These are phyloP conservation scores for Notolepis coatsorum DNA, from an alignment of 2,797 vertebrate genomes.

Conservation along the genomic window DNA sequence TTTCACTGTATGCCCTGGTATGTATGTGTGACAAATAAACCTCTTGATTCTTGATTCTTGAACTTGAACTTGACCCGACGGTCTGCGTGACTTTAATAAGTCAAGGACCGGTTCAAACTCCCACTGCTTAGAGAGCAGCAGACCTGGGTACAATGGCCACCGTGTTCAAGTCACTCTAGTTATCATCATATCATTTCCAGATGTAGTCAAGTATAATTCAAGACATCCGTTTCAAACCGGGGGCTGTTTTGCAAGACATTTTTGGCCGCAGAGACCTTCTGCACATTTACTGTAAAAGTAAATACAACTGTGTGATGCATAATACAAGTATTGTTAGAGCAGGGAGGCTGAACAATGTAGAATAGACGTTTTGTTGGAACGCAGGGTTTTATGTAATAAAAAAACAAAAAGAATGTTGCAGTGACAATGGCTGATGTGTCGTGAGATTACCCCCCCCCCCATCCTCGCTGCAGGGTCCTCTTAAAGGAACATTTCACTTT, in stretches of 20 bases:
- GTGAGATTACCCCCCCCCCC: not conserved
- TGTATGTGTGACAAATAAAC: no score
- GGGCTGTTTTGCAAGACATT: slow-evolving; percentile 10
- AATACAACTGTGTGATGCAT: not conserved
- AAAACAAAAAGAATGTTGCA: not conserved
- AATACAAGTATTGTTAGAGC: not conserved
- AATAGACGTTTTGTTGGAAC: not conserved
- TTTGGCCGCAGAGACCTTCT: slow-evolving; percentile 12
- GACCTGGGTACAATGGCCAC: slow-evolving; percentile 57
- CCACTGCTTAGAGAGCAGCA: slow-evolving; percentile 37
- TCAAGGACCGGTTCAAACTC: slow-evolving; percentile 22
- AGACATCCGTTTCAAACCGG: slow-evolving; percentile 12
- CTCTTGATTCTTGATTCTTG: no score
- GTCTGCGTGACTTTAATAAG: no score
- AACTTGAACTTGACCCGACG: no score
- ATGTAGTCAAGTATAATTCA: slow-evolving; percentile 58
- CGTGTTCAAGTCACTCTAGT: slow-evolving; percentile 45
- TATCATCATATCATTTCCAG: slow-evolving; percentile 74
- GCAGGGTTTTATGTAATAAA: not conserved
- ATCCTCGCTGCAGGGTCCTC: no score
- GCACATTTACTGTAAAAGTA: slow-evolving; percentile 10
- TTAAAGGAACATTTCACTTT: no score
- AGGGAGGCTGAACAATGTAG: not conserved
- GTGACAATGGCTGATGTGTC: slow-evolving; percentile 21
- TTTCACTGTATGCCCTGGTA: no score